Percentiles rank a stretch among this genome's conserved stretches.
Evolutionary conservation across 1,140 invertebrate genomes (phyloP).

Genomic region (Temnothorax longispinosus): DNA sequence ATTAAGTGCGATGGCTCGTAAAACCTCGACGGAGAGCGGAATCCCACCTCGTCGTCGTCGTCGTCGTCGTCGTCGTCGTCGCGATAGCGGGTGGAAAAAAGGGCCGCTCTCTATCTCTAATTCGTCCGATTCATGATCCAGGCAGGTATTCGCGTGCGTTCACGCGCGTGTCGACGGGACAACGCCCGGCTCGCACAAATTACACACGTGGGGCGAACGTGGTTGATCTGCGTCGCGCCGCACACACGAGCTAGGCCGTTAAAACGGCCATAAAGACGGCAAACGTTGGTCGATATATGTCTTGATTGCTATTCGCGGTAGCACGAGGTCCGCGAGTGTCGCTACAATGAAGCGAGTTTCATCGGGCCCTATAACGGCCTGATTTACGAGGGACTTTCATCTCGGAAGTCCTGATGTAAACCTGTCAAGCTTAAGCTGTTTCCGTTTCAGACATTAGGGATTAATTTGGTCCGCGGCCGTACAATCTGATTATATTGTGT

Average conservation of each 20-base stretch:
- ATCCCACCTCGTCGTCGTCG: neutral
- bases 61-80: neutral
- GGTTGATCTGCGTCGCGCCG: neutral
- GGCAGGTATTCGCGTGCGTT: neutral
- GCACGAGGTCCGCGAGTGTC: neutral
- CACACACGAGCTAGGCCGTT: constrained; percentile 5
- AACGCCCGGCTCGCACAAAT: neutral
- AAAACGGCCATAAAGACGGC: constrained; percentile 45
- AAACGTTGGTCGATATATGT: constrained; percentile 18
- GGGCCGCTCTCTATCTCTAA: neutral
- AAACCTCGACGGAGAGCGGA: neutral
- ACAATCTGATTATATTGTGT: constrained; percentile 18
- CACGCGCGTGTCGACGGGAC: neutral
- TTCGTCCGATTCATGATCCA: neutral
- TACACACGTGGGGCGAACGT: neutral
- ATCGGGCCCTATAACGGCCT: neutral
- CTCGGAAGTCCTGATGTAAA: constrained; percentile 49
- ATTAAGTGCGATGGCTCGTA: constrained; percentile 42
- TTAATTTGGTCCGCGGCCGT: neutral
- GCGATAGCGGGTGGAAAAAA: neutral
- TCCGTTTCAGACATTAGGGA: neutral
- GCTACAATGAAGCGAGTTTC: constrained; percentile 29
- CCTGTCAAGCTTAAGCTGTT: constrained; percentile 41
- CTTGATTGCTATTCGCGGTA: constrained; percentile 54
- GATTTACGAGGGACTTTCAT: constrained; percentile 39